Base-by-base conservation (phyloP, 1,140 invertebrate species). In the Drosophila nebulosa region DNA sequence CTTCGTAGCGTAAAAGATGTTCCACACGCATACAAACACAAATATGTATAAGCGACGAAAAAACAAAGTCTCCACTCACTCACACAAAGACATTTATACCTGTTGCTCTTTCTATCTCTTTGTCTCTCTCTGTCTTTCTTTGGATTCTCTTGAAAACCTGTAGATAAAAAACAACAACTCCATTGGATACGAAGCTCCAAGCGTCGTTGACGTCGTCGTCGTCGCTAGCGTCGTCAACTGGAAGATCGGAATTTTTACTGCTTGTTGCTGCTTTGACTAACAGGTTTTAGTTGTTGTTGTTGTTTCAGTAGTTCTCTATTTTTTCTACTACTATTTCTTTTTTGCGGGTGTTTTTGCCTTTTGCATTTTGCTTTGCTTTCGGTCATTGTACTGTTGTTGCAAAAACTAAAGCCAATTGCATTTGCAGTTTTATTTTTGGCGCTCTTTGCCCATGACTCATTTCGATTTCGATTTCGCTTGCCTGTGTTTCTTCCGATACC, bases 161-260 rank as follows among this genome's bases (percentile, higher is more conserved):
- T 50, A 50, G 39, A 62, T 35, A 62, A 51, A 61, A 61, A 18
- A 16, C 12, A 55, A 30, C 27, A 36, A 79, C 69, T 75, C 69
- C 72, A 75, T 35, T 66, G 65, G 63, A 81, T 74, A 63, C 55
- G 64, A 55, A 72, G 74, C 81, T 42, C 51, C 51, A 24, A 53
- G 51, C 74, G 69, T 69, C 73, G 73, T 39, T 39, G 14, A 6
- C 36, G 36, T 39, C 36, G 36, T 39, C 36, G 36, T n/a, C 12
- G 36, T n/a, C 69, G 32, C 46, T 60, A 58, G 32, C 69, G 64
- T 36, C 64, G 35, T 35, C 61, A 73, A 78, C 81, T 86, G 81
- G 81, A 86, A 86, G 83, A 86, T 88, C 53, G 81, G 81, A 86
- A 86, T 86, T 86, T 86, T 81, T 86, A 86, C 64, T 81, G 78